Percentiles rank a stretch among this genome's conserved stretches.
Evolutionary conservation across 2,888 invertebrate species (phyloP).

Genomic region (Spodoptera exigua): DNA sequence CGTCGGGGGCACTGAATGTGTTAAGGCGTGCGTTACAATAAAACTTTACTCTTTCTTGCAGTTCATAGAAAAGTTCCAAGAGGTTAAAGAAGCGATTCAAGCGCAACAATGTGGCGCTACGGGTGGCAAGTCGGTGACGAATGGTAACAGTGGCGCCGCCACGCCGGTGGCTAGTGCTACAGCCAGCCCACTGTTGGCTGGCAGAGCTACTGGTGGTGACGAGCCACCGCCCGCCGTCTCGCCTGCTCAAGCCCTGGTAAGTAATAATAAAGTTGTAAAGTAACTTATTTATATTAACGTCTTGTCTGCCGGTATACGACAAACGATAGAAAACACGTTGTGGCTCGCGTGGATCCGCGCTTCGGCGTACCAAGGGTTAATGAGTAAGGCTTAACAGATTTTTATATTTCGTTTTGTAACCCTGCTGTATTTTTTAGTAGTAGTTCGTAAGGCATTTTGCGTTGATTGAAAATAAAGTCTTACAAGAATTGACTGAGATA

Average conservation of each 20-base stretch:
- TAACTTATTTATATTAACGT: too few species aligned
- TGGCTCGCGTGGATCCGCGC: too few species aligned
- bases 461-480: too few species aligned
- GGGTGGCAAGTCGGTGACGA: constrained; percentile 67
- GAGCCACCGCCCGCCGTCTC: constrained; percentile 74
- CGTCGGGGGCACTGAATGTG: too few species aligned
- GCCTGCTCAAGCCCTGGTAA: constrained; percentile 70
- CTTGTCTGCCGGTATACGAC: too few species aligned
- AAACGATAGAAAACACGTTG: too few species aligned
- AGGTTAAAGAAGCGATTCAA: constrained; percentile 98
- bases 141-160: constrained; percentile 91
- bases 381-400: too few species aligned
- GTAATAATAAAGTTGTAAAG: constrained; percentile 1
- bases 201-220: constrained; percentile 84
- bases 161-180: constrained; percentile 96
- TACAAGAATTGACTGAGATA: too few species aligned
- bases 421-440: too few species aligned
- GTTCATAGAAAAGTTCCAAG: constrained; percentile 99
- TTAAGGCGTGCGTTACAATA: not conserved
- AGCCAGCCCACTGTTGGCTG: constrained; percentile 94
- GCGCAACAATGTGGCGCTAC: constrained; percentile 75
- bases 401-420: too few species aligned
- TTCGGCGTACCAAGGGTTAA: too few species aligned
- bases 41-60: constrained; percentile 69
- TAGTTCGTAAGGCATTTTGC: too few species aligned